Conservation (phyloP, 2,888 invertebrate species). For the Ophioninae sp. region DNA sequence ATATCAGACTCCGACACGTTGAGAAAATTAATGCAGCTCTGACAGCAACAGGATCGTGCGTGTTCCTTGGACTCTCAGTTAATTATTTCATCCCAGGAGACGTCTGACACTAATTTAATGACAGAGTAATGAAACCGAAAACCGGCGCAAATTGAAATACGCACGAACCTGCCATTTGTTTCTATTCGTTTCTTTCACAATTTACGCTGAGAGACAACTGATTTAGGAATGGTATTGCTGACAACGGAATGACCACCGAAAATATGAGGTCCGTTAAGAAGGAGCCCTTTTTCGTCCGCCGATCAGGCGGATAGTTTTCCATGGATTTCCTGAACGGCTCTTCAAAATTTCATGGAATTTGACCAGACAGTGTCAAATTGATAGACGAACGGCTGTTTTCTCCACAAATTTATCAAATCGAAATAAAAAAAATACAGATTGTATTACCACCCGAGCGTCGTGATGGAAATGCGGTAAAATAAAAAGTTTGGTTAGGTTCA, state of each 20-base stretch:
- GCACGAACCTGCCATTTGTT: background rate
- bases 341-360: too few relatives aligned
- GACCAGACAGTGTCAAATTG: too few relatives aligned
- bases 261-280: background rate
- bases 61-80: constrained; percentile 1
- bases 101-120: background rate
- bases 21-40: constrained; percentile 45
- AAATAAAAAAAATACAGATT: too few relatives aligned
- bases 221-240: background rate
- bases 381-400: too few relatives aligned
- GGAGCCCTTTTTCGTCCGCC: background rate
- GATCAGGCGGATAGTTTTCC: too few relatives aligned
- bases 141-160: background rate
- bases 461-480: too few relatives aligned
- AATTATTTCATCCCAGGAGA: background rate
- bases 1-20: constrained; percentile 1
- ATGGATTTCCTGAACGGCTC: too few relatives aligned
- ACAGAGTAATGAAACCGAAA: background rate
- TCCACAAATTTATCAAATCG: too few relatives aligned
- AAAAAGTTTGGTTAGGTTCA: too few relatives aligned
- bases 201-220: background rate
- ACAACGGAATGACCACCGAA: background rate
- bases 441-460: too few relatives aligned
- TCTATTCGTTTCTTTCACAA: background rate
- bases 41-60: constrained; percentile 17